Conservation (phyloP, 2,888 invertebrate genomes). For the Laothoe populi region DNA sequence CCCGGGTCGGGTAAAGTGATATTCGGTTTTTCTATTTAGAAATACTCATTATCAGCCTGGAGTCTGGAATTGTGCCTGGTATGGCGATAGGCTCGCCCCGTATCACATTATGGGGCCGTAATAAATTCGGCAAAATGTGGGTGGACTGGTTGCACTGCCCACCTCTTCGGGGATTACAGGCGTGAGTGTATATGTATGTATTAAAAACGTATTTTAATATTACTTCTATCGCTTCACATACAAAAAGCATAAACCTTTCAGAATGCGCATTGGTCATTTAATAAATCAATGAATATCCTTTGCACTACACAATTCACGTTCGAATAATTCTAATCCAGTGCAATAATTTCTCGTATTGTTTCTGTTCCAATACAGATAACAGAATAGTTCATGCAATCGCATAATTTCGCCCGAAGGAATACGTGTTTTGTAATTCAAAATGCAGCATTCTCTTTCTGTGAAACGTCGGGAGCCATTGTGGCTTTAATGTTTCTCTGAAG, state of each 20-base stretch:
- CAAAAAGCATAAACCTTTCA: background rate
- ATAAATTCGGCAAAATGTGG: no score
- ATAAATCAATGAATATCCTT: conserved; percentile 19
- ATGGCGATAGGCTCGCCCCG: no score
- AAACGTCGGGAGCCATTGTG: conserved; percentile 14
- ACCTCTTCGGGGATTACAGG: no score
- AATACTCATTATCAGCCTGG: no score
- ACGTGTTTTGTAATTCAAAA: conserved; percentile 22
- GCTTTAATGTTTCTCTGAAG: conserved; percentile 13
- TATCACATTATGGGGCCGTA: no score
- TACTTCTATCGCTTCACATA: background rate
- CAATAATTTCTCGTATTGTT: conserved; percentile 27
- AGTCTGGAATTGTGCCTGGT: no score
- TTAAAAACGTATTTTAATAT: background rate
- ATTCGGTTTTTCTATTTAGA: no score
- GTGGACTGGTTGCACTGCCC: no score
- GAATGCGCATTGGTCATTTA: conserved; percentile 15
- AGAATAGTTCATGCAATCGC: conserved; percentile 20
- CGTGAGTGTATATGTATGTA: no score
- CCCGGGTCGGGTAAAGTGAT: no score
- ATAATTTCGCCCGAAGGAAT: conserved; percentile 26
- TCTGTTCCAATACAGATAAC: conserved; percentile 20
- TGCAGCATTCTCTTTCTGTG: conserved; percentile 8
- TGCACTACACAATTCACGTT: conserved; percentile 13
- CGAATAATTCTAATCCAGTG: conserved; percentile 25